Conservation (phyloP, 2,888 invertebrate genomes). For the Abrostola tripartita region DNA sequence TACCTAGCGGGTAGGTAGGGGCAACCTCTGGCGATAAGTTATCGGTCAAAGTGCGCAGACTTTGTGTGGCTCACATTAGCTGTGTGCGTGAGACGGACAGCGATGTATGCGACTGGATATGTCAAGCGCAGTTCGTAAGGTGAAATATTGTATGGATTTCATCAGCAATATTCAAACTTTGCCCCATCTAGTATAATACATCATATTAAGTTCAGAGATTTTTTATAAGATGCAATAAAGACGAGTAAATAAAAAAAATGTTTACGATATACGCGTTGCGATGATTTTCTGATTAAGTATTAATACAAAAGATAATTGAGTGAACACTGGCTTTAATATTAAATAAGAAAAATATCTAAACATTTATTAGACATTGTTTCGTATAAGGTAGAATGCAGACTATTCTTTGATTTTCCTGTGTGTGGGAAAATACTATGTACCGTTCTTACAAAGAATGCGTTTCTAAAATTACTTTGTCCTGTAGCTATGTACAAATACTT, state of each 20-base stretch:
- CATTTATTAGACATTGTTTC: no score
- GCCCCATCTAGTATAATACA: no score
- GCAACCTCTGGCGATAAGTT: constrained; percentile 58
- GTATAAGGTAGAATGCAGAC: background rate
- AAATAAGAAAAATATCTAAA: constrained; percentile 4
- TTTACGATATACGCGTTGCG: no score
- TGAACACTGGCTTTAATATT: no score
- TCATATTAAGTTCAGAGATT: no score
- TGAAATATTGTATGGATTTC: no score
- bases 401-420: constrained; percentile 27
- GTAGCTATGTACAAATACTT: constrained; percentile 10
- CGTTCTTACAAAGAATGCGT: constrained; percentile 14
- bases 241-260: no score
- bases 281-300: no score
- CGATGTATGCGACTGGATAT: constrained; percentile 32
- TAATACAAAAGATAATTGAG: no score
- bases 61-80: constrained; percentile 51
- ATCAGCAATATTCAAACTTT: no score
- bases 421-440: constrained; percentile 33
- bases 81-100: constrained; percentile 47
- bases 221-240: no score
- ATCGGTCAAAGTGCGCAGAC: constrained; percentile 58
- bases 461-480: constrained; percentile 35
- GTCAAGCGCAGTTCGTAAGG: background rate
- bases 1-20: constrained; percentile 47